A percentile compares a stretch with the other conserved stretches of the same genome.
Evolutionary conservation across 2,113 vertebrate genomes (phyloP).

Genomic region (Ifrita kowaldi): DNA sequence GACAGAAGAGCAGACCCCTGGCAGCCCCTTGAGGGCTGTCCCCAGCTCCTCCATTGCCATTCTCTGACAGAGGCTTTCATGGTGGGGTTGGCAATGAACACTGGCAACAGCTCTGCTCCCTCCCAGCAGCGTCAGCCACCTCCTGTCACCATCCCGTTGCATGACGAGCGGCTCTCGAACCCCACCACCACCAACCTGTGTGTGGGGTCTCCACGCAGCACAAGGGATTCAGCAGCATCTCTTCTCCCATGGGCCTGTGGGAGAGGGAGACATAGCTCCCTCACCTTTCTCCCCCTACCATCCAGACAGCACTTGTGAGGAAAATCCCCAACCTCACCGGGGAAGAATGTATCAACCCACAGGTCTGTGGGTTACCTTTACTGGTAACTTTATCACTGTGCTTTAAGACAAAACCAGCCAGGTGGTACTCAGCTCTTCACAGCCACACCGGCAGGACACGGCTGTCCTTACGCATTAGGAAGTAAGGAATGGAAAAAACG

Average conservation of each 20-base stretch:
- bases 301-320: neutral
- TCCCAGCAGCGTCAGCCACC: neutral
- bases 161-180: fast-evolving
- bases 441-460: neutral
- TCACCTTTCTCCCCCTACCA: neutral
- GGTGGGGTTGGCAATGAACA: neutral
- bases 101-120: neutral
- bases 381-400: constrained; percentile 61
- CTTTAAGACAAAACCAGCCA: constrained; percentile 45
- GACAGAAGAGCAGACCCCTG: neutral
- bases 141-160: neutral
- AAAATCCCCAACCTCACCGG: neutral
- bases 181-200: fast-evolving
- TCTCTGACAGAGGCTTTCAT: neutral
- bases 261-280: neutral
- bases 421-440: constrained; percentile 5
- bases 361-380: constrained; percentile 1
- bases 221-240: neutral
- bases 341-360: constrained; percentile 56
- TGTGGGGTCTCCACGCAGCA: neutral
- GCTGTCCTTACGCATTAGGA: neutral
- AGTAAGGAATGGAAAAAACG: neutral
- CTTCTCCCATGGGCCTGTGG: neutral
- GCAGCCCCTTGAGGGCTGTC: neutral
- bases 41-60: neutral